These are phyloP conservation scores for Campopleginae sp. DNA, from an alignment of 2,888 invertebrate genomes.

Conservation along the genomic window DNA sequence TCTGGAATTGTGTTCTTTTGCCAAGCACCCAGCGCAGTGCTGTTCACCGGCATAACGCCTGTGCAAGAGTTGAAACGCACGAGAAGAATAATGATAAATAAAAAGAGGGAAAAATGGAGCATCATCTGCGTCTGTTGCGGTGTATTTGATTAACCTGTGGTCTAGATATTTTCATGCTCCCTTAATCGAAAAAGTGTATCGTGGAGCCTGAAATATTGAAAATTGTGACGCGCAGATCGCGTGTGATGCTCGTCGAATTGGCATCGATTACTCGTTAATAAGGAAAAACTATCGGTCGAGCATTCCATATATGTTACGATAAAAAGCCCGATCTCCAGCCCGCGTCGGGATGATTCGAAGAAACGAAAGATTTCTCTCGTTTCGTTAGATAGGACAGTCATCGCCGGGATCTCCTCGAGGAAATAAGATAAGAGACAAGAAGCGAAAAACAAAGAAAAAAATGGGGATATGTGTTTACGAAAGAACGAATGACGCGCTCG, in stretches of 20 bases:
- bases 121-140: conserved; percentile 9
- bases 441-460: conserved; percentile 12
- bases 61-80: conserved; percentile 11
- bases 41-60: conserved; percentile 6
- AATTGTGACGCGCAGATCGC: background rate
- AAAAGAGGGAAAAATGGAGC: conserved; percentile 7
- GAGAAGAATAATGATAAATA: conserved; percentile 8
- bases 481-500: conserved; percentile 51
- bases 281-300: background rate
- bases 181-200: background rate
- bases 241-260: background rate
- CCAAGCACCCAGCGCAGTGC: background rate
- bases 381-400: conserved; percentile 1
- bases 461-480: conserved; percentile 17
- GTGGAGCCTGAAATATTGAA: background rate
- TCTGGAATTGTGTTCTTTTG: conserved; percentile 20
- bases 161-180: background rate
- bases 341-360: conserved; percentile 23
- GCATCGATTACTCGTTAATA: background rate
- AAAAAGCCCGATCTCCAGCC: background rate
- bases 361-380: conserved; percentile 26
- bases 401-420: background rate
- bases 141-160: conserved; percentile 24
- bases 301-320: background rate
- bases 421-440: conserved; percentile 19